phyloP scores from a whole-genome alignment of 2,113 vertebrate species.

The Nerophis lumbriciformis region DNA sequence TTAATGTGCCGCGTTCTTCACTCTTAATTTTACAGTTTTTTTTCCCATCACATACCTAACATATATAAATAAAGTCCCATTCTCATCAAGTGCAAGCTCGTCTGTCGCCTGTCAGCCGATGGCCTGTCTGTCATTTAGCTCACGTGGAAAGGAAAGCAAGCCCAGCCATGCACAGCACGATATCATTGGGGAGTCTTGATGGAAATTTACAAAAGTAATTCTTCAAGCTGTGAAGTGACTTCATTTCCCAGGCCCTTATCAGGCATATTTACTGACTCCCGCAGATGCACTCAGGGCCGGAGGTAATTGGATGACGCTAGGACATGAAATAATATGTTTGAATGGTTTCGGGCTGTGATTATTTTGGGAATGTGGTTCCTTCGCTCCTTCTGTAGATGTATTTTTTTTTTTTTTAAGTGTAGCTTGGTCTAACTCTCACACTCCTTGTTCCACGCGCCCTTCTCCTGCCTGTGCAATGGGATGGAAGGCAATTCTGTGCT shows the following conservation, averaged over 20 bases:
- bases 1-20: constrained; percentile 28
- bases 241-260: constrained; percentile 43
- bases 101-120: constrained; percentile 20
- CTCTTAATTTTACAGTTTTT: constrained; percentile 50
- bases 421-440: constrained; percentile 17
- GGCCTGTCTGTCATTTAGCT: constrained; percentile 29
- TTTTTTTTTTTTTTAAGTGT: constrained; percentile 14
- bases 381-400: constrained; percentile 1
- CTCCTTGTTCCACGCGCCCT: constrained; percentile 31
- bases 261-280: constrained; percentile 29
- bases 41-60: constrained; percentile 25
- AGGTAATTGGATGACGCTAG: constrained; percentile 37
- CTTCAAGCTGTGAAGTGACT: constrained; percentile 42
- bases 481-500: constrained; percentile 52
- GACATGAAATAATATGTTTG: constrained; percentile 39
- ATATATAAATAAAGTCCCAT: constrained; percentile 37
- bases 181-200: constrained; percentile 41
- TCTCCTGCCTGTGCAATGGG: constrained; percentile 46
- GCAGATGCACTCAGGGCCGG: constrained; percentile 28
- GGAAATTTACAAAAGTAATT: constrained; percentile 41
- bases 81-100: constrained; percentile 18
- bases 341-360: constrained; percentile 24
- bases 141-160: constrained; percentile 14
- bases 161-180: constrained; percentile 18
- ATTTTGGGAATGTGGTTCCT: constrained; percentile 28